phyloP scores from a whole-genome alignment of 2,888 invertebrate genomes.

The Seira musarum region DNA sequence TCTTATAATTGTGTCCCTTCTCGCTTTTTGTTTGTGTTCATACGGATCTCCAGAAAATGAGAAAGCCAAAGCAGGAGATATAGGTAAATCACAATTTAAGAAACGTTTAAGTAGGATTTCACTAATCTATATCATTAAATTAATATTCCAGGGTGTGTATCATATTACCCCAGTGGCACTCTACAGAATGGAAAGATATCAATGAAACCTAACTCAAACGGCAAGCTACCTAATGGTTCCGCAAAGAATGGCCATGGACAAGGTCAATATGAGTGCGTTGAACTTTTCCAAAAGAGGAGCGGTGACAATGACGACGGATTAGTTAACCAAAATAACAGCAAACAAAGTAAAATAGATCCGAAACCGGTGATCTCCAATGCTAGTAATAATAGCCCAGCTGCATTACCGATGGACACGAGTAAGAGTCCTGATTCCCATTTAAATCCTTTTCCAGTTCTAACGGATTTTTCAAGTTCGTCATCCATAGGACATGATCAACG shows the following conservation, averaged over 20 bases:
- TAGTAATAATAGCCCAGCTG: too few species aligned
- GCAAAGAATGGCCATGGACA: too few species aligned
- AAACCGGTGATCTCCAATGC: too few species aligned
- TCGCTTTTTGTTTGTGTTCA: slow-evolving; percentile 40
- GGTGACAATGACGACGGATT: too few species aligned
- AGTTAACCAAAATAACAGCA: too few species aligned
- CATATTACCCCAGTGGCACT: slow-evolving; percentile 33
- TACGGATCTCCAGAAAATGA: neutral
- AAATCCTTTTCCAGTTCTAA: slow-evolving; percentile 30
- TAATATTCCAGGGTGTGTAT: slow-evolving; percentile 23
- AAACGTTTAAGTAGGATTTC: neutral
- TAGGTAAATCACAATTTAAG: slow-evolving; percentile 21
- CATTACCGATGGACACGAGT: neutral
- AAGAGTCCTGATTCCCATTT: slow-evolving; percentile 18
- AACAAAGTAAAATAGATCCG: too few species aligned
- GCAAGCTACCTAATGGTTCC: neutral
- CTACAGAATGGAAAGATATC: neutral
- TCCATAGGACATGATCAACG: too few species aligned
- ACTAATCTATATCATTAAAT: neutral
- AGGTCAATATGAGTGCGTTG: too few species aligned
- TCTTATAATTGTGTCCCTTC: slow-evolving; percentile 37
- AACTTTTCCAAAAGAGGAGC: too few species aligned
- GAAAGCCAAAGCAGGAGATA: neutral
- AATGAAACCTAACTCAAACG: slow-evolving; percentile 1
- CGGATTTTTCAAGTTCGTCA: slow-evolving; percentile 27